Evolutionary conservation across 1,140 invertebrate species (phyloP), one percentile per base, ranked within the genome.

Genomic region (Mycetomoellerius zeteki): DNA sequence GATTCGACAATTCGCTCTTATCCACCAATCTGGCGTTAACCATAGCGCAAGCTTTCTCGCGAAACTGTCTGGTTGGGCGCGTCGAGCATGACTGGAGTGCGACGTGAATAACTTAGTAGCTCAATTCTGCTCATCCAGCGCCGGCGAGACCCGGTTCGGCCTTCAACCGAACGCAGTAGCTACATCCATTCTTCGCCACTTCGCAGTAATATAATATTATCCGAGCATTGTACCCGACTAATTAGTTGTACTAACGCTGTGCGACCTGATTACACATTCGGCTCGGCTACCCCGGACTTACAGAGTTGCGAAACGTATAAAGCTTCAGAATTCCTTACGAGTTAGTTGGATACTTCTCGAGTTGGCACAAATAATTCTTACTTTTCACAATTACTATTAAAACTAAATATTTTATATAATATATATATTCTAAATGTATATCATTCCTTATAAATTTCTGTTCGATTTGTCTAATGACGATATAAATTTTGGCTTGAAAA

Each of bases 61-160:
- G 75, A 30, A 62, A 86, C 85, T 90, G 91, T 92, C 93, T 92
- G 88, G 85, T 90, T 87, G 90, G 90, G 89, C 91, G 88, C 86
- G 84, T 92, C 90, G 91, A 85, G 91, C 93, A 92, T 93, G 93
- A 93, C 92, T 91, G 75, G 90, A 90, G 90, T 91, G 88, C 92
- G 92, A 91, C 93, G 90, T 90, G 93, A 93, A 93, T 93, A 93
- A 93, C 92, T 90, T 92, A 93, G 90, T 90, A 92, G 93, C 89
- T 91, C 88, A 89, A 89, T 92, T 90, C 86, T 88, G 90, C 77
- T 86, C 80, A 85, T 90, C 77, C 24, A 72, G 73, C 56, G 21
- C 43, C 33, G n/a, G 43, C 24, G 24, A 78, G 76, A 76, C 8
- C 62, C 27, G 30, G 27, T 64, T 69, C 64, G 65, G 65, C 30